Base-by-base conservation (phyloP, 92 coral and sea anemone species). In the Phymanthus crucifer region DNA sequence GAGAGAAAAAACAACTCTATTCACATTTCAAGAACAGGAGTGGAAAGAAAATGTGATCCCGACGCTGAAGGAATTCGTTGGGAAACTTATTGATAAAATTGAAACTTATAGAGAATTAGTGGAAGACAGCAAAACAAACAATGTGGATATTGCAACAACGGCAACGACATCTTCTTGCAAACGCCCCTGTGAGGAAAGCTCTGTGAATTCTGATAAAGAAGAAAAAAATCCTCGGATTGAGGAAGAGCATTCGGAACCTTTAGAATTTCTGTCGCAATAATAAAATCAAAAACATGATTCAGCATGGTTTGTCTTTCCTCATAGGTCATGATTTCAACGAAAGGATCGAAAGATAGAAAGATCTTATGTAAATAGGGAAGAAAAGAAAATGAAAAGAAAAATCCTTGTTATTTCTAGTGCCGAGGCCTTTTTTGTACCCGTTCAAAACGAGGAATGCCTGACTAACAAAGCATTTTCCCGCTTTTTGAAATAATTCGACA, bases 31-130 rank as follows among this genome's bases (percentile, higher is more conserved):
- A 69, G 84, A 85, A 64, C 79, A 80, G 2, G 87, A 76, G 27
- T 94, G 98, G 98, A 71, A 73, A 4, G 74, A 92, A 31, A 89
- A 83, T 57, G 77, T 92, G 10, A 84, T 88, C 0, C 92, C 90
- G 13, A 94, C 90, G 36, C 84, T 94, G 17, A 83, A 78, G 52
- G 89, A 90, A 32, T 93, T 92, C 75, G 93, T 94, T 31, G 18
- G 72, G 7, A 91, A 94, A 73, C 66, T 94, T 23, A 69, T 75
- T 27, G 85, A 79, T 17, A 70, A 84, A 16, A 87, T 94, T 61
- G 83, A 78, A 69, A 40, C 57, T 19, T 71, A 71, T 40, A 23
- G 48, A 71, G 33, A 29, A 17, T 48, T 71, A 37, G 34, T 71
- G 48, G 52, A 71, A 4, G 68, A 61, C 68, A 61, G 29, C 34